Evolutionary conservation across 53 echinoderm and acorn worm species (phyloP).

Genomic region (Luidia sarsii): DNA sequence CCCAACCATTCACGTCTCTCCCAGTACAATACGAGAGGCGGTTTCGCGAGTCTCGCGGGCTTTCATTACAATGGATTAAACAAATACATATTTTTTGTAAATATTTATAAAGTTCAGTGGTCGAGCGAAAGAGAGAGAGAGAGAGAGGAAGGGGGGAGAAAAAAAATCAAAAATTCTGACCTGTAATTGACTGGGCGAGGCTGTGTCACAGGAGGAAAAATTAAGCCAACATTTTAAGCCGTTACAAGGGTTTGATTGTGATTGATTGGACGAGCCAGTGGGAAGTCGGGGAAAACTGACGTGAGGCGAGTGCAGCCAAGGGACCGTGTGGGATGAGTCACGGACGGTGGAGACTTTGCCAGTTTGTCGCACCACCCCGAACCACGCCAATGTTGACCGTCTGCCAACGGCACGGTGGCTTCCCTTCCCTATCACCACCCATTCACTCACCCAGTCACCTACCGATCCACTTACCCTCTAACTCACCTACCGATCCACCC

Average conservation of each 20-base stretch:
- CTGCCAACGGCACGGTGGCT: too few relatives aligned
- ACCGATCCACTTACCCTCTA: too few relatives aligned
- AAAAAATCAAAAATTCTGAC: too few relatives aligned
- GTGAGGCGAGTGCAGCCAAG: not conserved
- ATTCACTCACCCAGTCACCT: too few relatives aligned
- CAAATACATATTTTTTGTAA: constrained; percentile 45
- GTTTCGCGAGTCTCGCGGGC: not conserved
- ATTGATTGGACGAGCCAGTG: constrained; percentile 16
- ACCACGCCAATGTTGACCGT: too few relatives aligned
- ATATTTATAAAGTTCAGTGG: constrained; percentile 31
- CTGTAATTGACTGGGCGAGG: constrained; percentile 51
- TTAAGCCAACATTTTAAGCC: not conserved
- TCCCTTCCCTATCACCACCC: too few relatives aligned
- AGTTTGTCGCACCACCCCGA: too few relatives aligned
- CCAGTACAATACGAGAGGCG: constrained; percentile 19
- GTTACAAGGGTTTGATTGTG: constrained; percentile 19
- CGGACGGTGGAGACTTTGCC: too few relatives aligned
- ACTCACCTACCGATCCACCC: too few relatives aligned
- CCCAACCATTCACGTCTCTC: not conserved
- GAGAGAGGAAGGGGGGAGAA: not conserved
- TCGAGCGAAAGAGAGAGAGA: not conserved
- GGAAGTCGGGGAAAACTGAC: constrained; percentile 6
- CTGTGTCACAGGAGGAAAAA: constrained; percentile 13
- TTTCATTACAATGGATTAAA: constrained; percentile 44
- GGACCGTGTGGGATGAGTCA: constrained; percentile 24